A percentile compares a stretch with the other conserved stretches of the same genome.
Conservation (phyloP, 2,113 vertebrate genomes). For the Clarias batrachus region DNA sequence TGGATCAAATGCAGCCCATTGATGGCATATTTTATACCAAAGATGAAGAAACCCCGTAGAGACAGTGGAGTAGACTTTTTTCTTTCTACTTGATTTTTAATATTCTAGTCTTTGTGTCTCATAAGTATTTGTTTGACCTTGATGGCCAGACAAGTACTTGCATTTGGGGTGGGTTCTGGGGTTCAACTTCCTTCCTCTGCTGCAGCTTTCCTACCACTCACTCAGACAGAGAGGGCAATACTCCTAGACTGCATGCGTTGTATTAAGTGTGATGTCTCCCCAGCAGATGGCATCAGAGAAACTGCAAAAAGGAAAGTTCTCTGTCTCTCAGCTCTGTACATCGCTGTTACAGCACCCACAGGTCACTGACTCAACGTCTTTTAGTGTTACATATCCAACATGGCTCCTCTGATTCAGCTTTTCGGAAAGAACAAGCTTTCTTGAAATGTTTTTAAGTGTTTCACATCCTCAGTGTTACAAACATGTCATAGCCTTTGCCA, state of each 20-base stretch:
- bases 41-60: conserved; percentile 86
- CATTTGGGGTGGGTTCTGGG: conserved; percentile 64
- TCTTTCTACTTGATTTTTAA: conserved; percentile 54
- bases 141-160: conserved; percentile 82
- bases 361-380: conserved; percentile 21
- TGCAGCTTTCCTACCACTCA: conserved; percentile 59
- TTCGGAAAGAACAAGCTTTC: conserved; percentile 27
- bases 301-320: conserved; percentile 34
- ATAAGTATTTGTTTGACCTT: conserved; percentile 82
- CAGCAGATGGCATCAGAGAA: conserved; percentile 50
- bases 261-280: conserved; percentile 36
- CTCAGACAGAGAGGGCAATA: conserved; percentile 39
- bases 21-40: conserved; percentile 99
- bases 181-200: conserved; percentile 85
- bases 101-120: conserved; percentile 62
- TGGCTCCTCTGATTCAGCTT: conserved; percentile 6
- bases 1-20: conserved; percentile 92
- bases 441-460: conserved; percentile 4
- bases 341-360: conserved; percentile 38
- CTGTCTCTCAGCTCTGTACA: conserved; percentile 34
- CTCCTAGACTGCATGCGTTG: conserved; percentile 27
- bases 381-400: conserved; percentile 17
- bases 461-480: conserved; percentile 12
- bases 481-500: conserved; percentile 31
- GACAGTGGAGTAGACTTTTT: conserved; percentile 65